phyloP scores from a whole-genome alignment of 1,140 invertebrate species.

The Drosophila busckii region DNA sequence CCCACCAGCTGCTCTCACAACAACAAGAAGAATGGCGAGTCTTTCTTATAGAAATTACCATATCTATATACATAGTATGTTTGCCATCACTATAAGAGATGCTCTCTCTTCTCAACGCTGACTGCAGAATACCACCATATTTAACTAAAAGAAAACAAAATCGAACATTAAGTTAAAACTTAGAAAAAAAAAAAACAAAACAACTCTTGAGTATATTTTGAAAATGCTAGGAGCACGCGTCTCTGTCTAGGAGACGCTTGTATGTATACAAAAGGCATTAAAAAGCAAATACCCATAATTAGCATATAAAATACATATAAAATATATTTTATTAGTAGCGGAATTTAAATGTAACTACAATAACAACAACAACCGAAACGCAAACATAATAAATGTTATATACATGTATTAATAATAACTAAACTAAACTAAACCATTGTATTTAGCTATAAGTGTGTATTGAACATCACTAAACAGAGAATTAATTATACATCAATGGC shows the following conservation, averaged over 20 bases:
- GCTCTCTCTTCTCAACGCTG: slow-evolving; percentile 76
- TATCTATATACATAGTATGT: slow-evolving; percentile 34
- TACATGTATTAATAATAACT: slow-evolving; percentile 35
- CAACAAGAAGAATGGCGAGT: slow-evolving; percentile 40
- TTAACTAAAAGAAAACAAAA: slow-evolving; percentile 47
- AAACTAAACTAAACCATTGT: slow-evolving; percentile 49
- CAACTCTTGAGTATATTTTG: slow-evolving; percentile 55
- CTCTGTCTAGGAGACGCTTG: slow-evolving; percentile 43
- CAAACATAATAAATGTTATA: slow-evolving; percentile 35
- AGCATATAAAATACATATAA: slow-evolving; percentile 33
- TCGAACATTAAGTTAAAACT: slow-evolving; percentile 33
- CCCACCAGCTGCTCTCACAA: slow-evolving; percentile 66
- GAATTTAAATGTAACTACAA: slow-evolving; percentile 52
- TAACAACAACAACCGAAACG: slow-evolving; percentile 30
- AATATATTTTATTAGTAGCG: slow-evolving; percentile 74
- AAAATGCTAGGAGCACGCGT: slow-evolving; percentile 35
- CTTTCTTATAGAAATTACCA: slow-evolving; percentile 26
- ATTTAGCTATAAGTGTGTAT: slow-evolving; percentile 63
- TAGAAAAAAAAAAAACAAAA: slow-evolving; percentile 21
- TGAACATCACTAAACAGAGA: slow-evolving; percentile 36
- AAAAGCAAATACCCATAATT: slow-evolving; percentile 36
- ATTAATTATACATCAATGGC: slow-evolving; percentile 28
- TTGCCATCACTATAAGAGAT: slow-evolving; percentile 71
- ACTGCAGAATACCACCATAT: slow-evolving; percentile 78
- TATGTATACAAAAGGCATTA: slow-evolving; percentile 43